Percentiles rank a stretch among this genome's conserved stretches.
Conservation (phyloP, 2,113 vertebrate genomes). For the Girardinichthys multiradiatus region DNA sequence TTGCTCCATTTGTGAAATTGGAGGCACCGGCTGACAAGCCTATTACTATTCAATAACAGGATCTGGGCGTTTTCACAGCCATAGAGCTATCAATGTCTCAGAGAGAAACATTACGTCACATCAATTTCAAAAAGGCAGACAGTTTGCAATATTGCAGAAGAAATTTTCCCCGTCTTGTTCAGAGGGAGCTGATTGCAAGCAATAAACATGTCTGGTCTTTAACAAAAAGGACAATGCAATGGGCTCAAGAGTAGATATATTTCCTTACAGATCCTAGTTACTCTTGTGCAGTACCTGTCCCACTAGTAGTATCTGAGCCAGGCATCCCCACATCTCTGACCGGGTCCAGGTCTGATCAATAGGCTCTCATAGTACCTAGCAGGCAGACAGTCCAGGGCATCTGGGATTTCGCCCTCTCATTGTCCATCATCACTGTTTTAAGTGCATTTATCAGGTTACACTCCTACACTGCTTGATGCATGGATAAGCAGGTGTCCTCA, state of each 20-base stretch:
- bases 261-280: constrained; percentile 46
- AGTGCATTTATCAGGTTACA: constrained; percentile 80
- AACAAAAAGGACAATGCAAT: constrained; percentile 31
- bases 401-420: constrained; percentile 71
- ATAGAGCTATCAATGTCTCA: constrained; percentile 55
- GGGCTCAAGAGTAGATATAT: constrained; percentile 39
- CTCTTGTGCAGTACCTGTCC: constrained; percentile 56
- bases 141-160: constrained; percentile 40
- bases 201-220: constrained; percentile 36
- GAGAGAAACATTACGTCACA: constrained; percentile 67
- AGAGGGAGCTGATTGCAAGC: constrained; percentile 31
- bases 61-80: constrained; percentile 73
- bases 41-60: constrained; percentile 78
- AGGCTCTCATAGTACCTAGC: constrained; percentile 73
- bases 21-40: constrained; percentile 72
- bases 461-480: constrained; percentile 61
- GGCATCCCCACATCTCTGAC: constrained; percentile 66
- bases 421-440: constrained; percentile 76
- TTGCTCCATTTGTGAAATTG: constrained; percentile 79
- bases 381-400: constrained; percentile 61
- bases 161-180: constrained; percentile 9
- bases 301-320: constrained; percentile 46
- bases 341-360: constrained; percentile 73
- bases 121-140: constrained; percentile 52
- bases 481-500: constrained; percentile 55